Conservation (phyloP, 2,888 invertebrate genomes). For the Cyrtodaria siliqua region DNA sequence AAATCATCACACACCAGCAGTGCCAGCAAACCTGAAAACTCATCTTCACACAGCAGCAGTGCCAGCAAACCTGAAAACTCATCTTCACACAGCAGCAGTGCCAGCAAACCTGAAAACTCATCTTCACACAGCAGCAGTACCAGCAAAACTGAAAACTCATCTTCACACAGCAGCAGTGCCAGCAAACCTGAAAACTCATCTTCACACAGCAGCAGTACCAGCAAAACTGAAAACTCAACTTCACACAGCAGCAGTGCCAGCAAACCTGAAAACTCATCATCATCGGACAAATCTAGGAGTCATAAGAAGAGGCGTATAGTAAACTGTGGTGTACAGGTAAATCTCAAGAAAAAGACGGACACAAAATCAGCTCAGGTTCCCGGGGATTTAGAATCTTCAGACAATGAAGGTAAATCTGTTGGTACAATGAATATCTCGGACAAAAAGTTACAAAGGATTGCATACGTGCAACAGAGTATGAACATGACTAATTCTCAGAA, state of each 20-base stretch:
- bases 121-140: slow-evolving; percentile 20
- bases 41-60: slow-evolving; percentile 15
- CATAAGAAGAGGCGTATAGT: slow-evolving; percentile 48
- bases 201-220: slow-evolving; percentile 12
- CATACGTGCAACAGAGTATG: slow-evolving; percentile 60
- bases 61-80: neutral
- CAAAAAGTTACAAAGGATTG: slow-evolving; percentile 61
- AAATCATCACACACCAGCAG: slow-evolving; percentile 12
- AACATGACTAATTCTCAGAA: slow-evolving; percentile 35
- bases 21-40: neutral
- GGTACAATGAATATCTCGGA: slow-evolving; percentile 39
- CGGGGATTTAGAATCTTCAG: slow-evolving; percentile 34
- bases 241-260: slow-evolving; percentile 8
- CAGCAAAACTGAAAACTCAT: neutral
- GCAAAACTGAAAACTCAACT: slow-evolving; percentile 3
- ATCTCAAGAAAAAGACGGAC: slow-evolving; percentile 71
- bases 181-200: slow-evolving; percentile 4
- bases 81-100: slow-evolving; percentile 18
- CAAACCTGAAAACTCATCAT: slow-evolving; percentile 8
- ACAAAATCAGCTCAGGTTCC: slow-evolving; percentile 73
- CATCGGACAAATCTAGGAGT: slow-evolving; percentile 39
- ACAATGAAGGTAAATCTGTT: neutral
- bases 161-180: slow-evolving; percentile 15
- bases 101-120: neutral
- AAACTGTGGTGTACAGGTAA: slow-evolving; percentile 80